A percentile compares a stretch with the other conserved stretches of the same genome.
These are phyloP conservation scores for Scrobipalpa atriplicella DNA, from an alignment of 2,888 invertebrate genomes.

Conservation along the genomic window DNA sequence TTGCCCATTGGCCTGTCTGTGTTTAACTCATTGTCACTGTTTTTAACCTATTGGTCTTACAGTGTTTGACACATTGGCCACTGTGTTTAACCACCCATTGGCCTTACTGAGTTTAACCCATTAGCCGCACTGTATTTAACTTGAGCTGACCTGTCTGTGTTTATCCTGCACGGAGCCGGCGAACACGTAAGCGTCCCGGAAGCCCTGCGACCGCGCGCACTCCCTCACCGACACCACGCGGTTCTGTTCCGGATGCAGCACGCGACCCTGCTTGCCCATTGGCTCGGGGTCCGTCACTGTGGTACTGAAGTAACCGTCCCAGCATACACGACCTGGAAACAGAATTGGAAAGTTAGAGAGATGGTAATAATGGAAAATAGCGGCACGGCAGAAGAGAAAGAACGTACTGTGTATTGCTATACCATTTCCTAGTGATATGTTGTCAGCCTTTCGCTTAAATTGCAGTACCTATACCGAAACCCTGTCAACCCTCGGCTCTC, in stretches of 20 bases:
- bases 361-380: too few relatives aligned
- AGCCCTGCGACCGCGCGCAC: conserved; percentile 94
- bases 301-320: conserved; percentile 93
- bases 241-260: conserved; percentile 90
- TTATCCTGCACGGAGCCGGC: conserved; percentile 89
- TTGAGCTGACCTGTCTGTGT: conserved; percentile 86
- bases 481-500: too few relatives aligned
- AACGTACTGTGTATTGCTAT: too few relatives aligned
- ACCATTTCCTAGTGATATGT: too few relatives aligned
- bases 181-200: conserved; percentile 88
- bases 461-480: too few relatives aligned
- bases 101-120: too few relatives aligned
- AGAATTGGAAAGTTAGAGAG: not conserved
- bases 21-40: too few relatives aligned
- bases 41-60: too few relatives aligned
- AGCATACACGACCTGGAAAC: conserved; percentile 84
- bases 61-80: too few relatives aligned
- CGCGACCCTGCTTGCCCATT: conserved; percentile 95
- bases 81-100: too few relatives aligned
- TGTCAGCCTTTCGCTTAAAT: too few relatives aligned
- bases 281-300: conserved; percentile 94
- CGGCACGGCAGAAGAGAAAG: too few relatives aligned
- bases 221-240: conserved; percentile 94
- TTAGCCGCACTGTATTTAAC: not conserved
- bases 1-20: conserved; percentile 96